Base-by-base conservation (phyloP, 2,888 invertebrate genomes). In the Archips xylosteana region DNA sequence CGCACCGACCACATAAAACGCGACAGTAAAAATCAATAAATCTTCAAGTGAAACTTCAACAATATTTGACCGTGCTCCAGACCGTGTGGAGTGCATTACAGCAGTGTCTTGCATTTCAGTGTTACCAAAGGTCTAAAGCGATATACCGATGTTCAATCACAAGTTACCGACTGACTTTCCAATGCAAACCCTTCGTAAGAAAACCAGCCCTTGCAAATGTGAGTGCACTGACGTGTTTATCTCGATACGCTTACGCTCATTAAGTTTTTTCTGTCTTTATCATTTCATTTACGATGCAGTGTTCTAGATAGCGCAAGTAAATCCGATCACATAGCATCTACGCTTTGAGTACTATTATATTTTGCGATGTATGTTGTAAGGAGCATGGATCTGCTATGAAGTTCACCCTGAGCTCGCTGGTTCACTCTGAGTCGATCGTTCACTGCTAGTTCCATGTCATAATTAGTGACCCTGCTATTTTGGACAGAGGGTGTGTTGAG, bases 171-270 rank as follows among this genome's bases (percentile, higher is more conserved):
- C 92, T 86, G 95, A 95, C 88, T 94, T 95, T 92, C 94, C 94
- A 92, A 98, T 98, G 98, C 98, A 98, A 96, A 98, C 98, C 87
- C 95, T 98, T 93, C 96, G 98, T 92, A 98, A 98, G 96, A 97
- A 97, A 96, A 98, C 97, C 89, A 98, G 98, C 95, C 98, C 98
- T 90, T 97, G 97, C 95, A 98, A 98, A 96, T 98, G 98, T 98
- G 96, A 98, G 98, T 97, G 82, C 82, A 81, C 39, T 80, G 80
- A 79, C 83, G 82, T 86, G 83, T 82, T 80, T 77, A 70, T 77
- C 80, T 76, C 75, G 74, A 74, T 81, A 79, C 81, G 84, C 83
- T 85, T 83, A 76, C 81, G 78, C 77, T 54, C 54, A 23, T 54
- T 77, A 80, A 79, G 77, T 83, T 84, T 82, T 84, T 82, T 82